phyloP scores from a whole-genome alignment of 2,113 vertebrate genomes.

The Alligator sinensis region DNA sequence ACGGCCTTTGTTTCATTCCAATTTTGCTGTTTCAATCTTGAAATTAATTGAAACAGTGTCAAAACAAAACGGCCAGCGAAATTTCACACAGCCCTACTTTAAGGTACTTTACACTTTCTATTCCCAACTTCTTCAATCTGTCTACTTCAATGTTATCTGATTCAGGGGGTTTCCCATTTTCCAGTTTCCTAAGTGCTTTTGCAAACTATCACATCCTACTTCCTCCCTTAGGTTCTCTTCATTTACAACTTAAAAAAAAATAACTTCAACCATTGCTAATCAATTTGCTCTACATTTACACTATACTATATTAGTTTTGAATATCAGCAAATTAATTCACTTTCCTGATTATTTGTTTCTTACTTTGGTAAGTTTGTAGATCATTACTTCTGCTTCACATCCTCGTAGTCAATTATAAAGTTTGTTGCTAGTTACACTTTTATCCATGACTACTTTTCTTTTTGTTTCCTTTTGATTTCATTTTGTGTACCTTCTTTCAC shows the following conservation, averaged over 20 bases:
- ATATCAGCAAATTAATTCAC: neutral
- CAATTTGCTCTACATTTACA: neutral
- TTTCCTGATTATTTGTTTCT: neutral
- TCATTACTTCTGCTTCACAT: neutral
- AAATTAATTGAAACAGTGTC: no score
- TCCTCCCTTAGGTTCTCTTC: neutral
- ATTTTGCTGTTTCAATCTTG: no score
- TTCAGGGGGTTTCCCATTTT: neutral
- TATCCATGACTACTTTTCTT: no score
- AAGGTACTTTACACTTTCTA: neutral
- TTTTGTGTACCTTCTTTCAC: no score
- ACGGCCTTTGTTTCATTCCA: no score
- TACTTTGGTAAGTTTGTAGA: neutral
- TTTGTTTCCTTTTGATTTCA: no score
- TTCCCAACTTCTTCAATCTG: neutral
- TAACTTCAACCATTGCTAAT: neutral
- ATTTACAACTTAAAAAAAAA: neutral
- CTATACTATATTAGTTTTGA: neutral
- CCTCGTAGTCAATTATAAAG: no score
- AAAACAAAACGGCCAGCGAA: no score
- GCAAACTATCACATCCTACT: neutral
- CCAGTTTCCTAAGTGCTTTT: neutral
- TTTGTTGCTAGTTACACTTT: no score
- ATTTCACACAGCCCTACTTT: no score
- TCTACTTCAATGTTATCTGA: neutral